Base-by-base conservation (phyloP, 2,888 invertebrate species). In the Microctonus aethiopoides region DNA sequence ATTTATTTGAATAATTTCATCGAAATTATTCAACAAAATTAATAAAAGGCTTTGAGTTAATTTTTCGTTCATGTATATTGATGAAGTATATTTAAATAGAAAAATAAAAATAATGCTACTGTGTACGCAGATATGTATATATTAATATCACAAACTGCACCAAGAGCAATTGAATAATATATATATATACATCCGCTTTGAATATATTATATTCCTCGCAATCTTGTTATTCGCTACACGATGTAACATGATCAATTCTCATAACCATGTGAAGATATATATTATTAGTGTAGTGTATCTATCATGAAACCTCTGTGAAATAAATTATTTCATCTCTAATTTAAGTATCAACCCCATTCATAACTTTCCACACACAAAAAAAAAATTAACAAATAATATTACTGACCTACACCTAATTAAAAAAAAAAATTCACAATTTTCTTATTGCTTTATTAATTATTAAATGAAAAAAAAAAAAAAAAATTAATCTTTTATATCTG, bases 201-300 rank as follows among this genome's bases (percentile, higher is more conserved):
- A 34, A 59, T n/a, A 29, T 63, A 65, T 65, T 65, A 65, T 56
- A 56, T 65, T 63, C 34, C 39, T 36, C 39, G 22, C 36, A 56
- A 63, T 63, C 46, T 63, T 63, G 46, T n/a, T 29, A n/a, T n/a
- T n/a, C n/a, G 32, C 52, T 34, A 63, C 24, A 52, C 63, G 34
- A 52, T 52, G 65, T 56, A 54, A 56, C 26, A 54, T 41, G 24
- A 41, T 62, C 16, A 16, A 41, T 24, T 54, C 32, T 65, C 39
- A 32, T n/a, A 22, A 34, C 34, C 56, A n/a, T n/a, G n/a, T 65
- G 26, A 16, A 22, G n/a, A 36, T 39, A 22, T 24, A 34, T 32
- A 57, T 57, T 32, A 5, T 3, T 29, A 29, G 29, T 3, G 29
- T 7, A 29, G 7, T 7, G 29, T 29, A 29, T n/a, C n/a, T n/a